Evolutionary conservation across 2,113 vertebrate genomes (phyloP).

Genomic region (Zootoca vivipara): DNA sequence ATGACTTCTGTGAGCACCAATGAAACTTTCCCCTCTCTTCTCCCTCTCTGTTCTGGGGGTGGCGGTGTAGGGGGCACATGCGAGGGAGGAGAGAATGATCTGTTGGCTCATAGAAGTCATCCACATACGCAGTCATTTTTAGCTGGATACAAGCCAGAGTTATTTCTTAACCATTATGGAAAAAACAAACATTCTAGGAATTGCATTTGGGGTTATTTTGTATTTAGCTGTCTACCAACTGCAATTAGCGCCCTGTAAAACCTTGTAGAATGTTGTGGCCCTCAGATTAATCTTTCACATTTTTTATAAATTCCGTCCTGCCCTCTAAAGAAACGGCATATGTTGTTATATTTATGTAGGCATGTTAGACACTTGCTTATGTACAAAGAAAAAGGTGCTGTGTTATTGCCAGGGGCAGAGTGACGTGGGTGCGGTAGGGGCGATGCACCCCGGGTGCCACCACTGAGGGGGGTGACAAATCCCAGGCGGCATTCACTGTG

Average conservation of each 20-base stretch:
- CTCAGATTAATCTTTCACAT: neutral
- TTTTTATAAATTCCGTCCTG: neutral
- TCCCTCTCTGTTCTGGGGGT: too few species aligned
- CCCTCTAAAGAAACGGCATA: too few species aligned
- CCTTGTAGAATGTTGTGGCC: neutral
- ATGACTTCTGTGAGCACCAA: too few species aligned
- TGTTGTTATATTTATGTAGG: too few species aligned
- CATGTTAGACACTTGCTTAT: neutral
- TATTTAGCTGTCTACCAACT: neutral
- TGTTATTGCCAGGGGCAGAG: neutral
- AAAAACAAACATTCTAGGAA: conserved; percentile 1
- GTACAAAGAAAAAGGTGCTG: neutral
- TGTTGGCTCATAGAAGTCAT: neutral
- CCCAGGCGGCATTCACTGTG: too few species aligned
- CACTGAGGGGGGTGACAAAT: too few species aligned
- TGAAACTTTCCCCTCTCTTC: too few species aligned
- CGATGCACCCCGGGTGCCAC: too few species aligned
- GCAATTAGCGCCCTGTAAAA: neutral
- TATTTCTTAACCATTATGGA: conserved; percentile 42
- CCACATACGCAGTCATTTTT: too few species aligned
- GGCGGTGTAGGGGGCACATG: too few species aligned
- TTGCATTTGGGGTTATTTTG: neutral
- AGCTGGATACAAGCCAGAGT: neutral
- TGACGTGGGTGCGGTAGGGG: too few species aligned
- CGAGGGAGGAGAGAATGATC: neutral